Evolutionary conservation across 2,113 vertebrate genomes (phyloP).

Genomic region (Chaenocephalus aceratus): DNA sequence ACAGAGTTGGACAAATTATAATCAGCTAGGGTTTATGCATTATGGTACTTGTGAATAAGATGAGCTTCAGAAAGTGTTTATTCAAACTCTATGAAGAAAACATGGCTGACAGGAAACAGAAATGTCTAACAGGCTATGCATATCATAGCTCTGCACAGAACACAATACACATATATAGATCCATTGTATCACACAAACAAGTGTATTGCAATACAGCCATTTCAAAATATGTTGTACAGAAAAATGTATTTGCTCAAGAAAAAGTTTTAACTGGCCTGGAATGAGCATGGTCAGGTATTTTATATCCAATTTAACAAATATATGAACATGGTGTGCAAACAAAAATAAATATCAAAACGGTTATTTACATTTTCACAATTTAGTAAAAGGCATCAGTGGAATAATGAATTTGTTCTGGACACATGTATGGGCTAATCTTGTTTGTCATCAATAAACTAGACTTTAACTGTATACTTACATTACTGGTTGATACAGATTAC

Average conservation of each 20-base stretch:
- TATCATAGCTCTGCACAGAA: background rate
- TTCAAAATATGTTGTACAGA: background rate
- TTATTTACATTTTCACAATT: conserved; percentile 52
- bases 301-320: background rate
- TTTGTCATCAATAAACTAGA: background rate
- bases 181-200: background rate
- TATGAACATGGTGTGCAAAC: conserved; percentile 1
- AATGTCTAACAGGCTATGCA: background rate
- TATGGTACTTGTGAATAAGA: background rate
- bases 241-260: background rate
- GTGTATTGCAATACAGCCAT: background rate
- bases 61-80: conserved; percentile 46
- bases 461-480: background rate
- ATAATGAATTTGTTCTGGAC: no score
- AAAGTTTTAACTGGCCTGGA: background rate
- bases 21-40: background rate
- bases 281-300: background rate
- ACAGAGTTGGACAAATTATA: background rate
- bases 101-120: background rate
- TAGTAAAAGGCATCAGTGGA: no score
- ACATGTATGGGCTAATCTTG: background rate
- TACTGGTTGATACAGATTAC: background rate
- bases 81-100: conserved; percentile 37
- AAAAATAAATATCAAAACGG: conserved; percentile 31
- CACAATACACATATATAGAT: background rate